These are phyloP conservation scores for Drosophila subquinaria DNA, from an alignment of 2,888 invertebrate genomes.

Conservation along the genomic window DNA sequence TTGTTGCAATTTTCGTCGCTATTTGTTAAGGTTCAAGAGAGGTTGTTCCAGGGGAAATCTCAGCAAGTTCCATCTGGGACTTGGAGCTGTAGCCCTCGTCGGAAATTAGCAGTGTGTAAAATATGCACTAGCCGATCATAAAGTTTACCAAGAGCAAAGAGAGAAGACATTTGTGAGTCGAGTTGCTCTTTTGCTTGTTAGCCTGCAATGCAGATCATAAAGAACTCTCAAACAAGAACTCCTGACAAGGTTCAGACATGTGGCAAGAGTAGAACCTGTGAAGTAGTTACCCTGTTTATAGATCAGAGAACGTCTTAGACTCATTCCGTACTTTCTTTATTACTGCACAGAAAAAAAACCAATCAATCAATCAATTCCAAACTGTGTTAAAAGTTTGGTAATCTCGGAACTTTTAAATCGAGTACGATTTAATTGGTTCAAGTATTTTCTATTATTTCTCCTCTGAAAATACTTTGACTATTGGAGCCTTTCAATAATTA, in stretches of 20 bases:
- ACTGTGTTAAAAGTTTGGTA: too few species aligned
- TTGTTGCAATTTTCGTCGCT: slow-evolving; percentile 82
- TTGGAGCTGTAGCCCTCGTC: slow-evolving; percentile 15
- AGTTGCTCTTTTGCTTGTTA: slow-evolving; percentile 25
- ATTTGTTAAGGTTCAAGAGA: slow-evolving; percentile 78
- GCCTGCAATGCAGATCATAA: slow-evolving; percentile 42
- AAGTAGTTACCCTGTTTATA: neutral
- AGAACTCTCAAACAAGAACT: slow-evolving; percentile 34
- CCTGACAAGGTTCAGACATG: slow-evolving; percentile 33
- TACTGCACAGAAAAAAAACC: too few species aligned
- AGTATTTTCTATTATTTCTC: neutral
- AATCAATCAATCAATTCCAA: too few species aligned
- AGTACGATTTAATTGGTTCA: too few species aligned
- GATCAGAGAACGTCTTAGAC: neutral
- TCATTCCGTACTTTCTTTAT: neutral
- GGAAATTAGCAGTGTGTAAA: slow-evolving; percentile 67
- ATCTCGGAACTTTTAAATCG: too few species aligned
- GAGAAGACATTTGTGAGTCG: slow-evolving; percentile 5
- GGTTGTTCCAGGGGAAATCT: slow-evolving; percentile 54
- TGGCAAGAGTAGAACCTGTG: neutral
- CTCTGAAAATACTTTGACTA: too few species aligned
- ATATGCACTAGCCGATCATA: slow-evolving; percentile 67
- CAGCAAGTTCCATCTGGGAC: slow-evolving; percentile 38
- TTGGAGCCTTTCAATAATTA: too few species aligned
- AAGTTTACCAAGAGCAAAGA: slow-evolving; percentile 26